A percentile compares a stretch with the other conserved stretches of the same genome.
Evolutionary conservation across 2,888 invertebrate genomes (phyloP).

Genomic region (Cetonia aurata): DNA sequence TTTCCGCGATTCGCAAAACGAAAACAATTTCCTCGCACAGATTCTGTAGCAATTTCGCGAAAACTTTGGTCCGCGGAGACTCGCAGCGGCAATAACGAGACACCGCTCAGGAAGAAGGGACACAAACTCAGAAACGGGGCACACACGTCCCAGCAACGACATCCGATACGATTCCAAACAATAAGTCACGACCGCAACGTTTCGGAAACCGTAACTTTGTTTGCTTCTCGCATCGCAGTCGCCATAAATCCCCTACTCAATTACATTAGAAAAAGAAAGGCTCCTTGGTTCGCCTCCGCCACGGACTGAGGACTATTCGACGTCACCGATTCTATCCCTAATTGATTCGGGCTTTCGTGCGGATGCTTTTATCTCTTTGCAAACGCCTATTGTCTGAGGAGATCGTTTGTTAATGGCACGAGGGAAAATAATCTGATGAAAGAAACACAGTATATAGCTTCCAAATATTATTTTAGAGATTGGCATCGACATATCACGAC

Average conservation of each 20-base stretch:
- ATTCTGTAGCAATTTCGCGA: too few relatives aligned
- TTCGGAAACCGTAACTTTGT: conserved; percentile 13
- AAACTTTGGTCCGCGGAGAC: too few relatives aligned
- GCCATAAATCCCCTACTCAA: conserved; percentile 12
- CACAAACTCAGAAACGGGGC: too few relatives aligned
- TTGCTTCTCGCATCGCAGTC: neutral
- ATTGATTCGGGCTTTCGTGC: conserved; percentile 7
- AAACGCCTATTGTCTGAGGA: too few relatives aligned
- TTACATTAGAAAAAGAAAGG: conserved; percentile 9
- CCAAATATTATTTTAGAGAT: too few relatives aligned
- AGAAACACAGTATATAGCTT: too few relatives aligned
- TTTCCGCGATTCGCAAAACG: too few relatives aligned
- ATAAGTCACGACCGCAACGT: conserved; percentile 10
- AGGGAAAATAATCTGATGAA: neutral
- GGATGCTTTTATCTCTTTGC: neutral
- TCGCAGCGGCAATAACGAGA: too few relatives aligned
- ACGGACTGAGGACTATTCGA: neutral
- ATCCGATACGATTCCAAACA: neutral
- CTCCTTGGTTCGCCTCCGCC: neutral
- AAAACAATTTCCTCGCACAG: too few relatives aligned
- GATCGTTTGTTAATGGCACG: neutral
- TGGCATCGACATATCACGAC: too few relatives aligned
- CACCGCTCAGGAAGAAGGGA: too few relatives aligned
- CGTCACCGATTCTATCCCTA: neutral
- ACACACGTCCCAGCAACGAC: neutral